Evolutionary conservation across 2,888 invertebrate species (phyloP), one percentile per base, ranked within the genome.

Genomic region (Tetragnatha montana): DNA sequence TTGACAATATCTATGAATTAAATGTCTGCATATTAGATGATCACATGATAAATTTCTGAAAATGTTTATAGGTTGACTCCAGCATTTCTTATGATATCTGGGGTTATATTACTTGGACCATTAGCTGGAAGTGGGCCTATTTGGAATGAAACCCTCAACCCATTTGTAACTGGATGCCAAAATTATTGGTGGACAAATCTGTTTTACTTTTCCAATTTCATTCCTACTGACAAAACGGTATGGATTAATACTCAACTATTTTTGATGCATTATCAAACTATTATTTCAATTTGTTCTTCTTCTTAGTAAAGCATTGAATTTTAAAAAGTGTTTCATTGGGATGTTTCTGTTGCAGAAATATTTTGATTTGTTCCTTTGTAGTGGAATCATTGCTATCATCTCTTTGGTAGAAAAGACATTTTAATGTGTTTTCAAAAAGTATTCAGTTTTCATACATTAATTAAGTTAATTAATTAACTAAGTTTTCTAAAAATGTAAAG

Each of bases 151-250:
- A 91, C 90, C n/a, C 50, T 90, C 22, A 81, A 91, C 19, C 88
- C 91, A 10, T 91, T 88, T 81, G 90, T 90, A 17, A 75, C 80
- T 7, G 91, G 90, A 21, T 91, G 91, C 60, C 73, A 88, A 49
- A 90, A 90, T 68, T 88, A 91, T 68, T 91, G 91, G 91, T 91
- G 91, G 91, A 91, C 91, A 1, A 91, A 91, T 86, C 76, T 91
- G n/a, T 85, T 91, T 69, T 91, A 91, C 71, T 86, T 91, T 35
- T 88, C 88, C 68, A 91, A 91, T 84, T 86, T 90, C 51, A 82
- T 91, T 35, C 86, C 83, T 19, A 88, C 90, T 47, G 70, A 70
- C n/a, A 84, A 84, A 80, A 84, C 90, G 71, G 91, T 91, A 89
- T 79, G 81, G 60, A 50, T 73, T 6, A 22, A 81, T 73, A 73